Base-by-base conservation (phyloP, 2,888 invertebrate species). In the Drosophila glabriapex region DNA sequence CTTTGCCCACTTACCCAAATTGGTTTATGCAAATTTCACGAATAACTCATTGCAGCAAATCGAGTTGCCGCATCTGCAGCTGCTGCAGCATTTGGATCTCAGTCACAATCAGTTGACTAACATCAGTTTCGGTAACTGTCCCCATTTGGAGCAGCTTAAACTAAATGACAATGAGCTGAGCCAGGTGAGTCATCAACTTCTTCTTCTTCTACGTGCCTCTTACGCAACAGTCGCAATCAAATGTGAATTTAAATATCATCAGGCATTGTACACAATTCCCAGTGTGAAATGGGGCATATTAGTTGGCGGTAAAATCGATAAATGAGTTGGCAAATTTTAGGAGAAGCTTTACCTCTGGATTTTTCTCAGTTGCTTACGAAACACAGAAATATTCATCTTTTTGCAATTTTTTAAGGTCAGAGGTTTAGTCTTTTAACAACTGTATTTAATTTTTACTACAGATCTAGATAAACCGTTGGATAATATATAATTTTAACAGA, bases 11-110 rank as follows among this genome's bases (percentile, higher is more conserved):
- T 68, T 93, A 19, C 68, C 54, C 5, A 78, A 86, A 43, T 39
- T 93, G 67, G 80, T 83, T 70, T 73, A 76, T 63, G 89, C 85
- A 0, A 92, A 93, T 75, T 90, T 93, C 49, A 89, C 93, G 4
- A 71, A 91, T 39, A 93, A 93, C 63, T 37, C 73, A 0, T 58
- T 93, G 29, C 58, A 55, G 39, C 59, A 60, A 0, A 65, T 92
- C 9, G 83, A 91, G 35, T 77, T 92, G 67, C 76, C 78, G 0
- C 25, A 69, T 6, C 80, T 91, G 66, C 59, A 66, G 14, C 65
- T 81, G 35, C 68, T 93, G 56, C 80, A 84, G 56, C 55, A 78
- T 12, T 73, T 93, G 9, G 82, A 92, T 75, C 79, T 93, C 50
- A 78, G 88, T 55, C 76, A 80, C 56, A 93, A 93, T 73, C 82